These are phyloP conservation scores for Drosophila ambigua DNA, from an alignment of 1,140 invertebrate species.

Conservation along the genomic window DNA sequence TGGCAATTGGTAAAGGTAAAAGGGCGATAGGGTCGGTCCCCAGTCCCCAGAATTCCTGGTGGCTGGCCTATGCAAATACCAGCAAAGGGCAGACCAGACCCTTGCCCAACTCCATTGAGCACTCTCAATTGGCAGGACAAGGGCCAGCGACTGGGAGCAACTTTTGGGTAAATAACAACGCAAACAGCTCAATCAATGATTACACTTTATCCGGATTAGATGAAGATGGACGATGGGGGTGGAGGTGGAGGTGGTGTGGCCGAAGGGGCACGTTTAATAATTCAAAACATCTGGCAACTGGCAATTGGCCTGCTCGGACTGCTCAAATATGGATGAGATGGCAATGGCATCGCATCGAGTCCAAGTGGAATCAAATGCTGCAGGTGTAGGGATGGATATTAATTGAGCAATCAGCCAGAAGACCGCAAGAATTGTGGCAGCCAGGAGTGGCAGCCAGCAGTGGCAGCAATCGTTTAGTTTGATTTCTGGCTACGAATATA, in stretches of 20 bases:
- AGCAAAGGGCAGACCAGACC: not conserved
- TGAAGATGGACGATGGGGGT: too few species aligned
- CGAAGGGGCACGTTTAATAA: constrained; percentile 12
- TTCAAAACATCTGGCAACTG: constrained; percentile 15
- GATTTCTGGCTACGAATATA: constrained; percentile 5
- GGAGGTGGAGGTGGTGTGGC: too few species aligned
- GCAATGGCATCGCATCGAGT: too few species aligned
- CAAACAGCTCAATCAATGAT: constrained; percentile 13
- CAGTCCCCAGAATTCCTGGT: too few species aligned
- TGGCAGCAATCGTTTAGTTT: too few species aligned
- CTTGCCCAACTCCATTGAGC: too few species aligned
- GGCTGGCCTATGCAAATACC: constrained; percentile 36
- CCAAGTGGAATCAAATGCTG: too few species aligned
- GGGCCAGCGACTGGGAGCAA: too few species aligned
- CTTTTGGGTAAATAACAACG: constrained; percentile 2
- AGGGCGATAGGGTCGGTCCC: too few species aligned
- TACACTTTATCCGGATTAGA: constrained; percentile 3
- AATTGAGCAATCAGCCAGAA: constrained; percentile 40
- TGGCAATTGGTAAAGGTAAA: not conserved
- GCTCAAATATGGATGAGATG: not conserved
- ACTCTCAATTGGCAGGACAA: too few species aligned
- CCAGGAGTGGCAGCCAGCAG: too few species aligned
- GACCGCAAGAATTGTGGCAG: not conserved
- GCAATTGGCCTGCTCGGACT: not conserved
- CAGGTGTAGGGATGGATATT: constrained; percentile 24